Conservation (phyloP, 2,113 vertebrate genomes). For the Channa argus region DNA sequence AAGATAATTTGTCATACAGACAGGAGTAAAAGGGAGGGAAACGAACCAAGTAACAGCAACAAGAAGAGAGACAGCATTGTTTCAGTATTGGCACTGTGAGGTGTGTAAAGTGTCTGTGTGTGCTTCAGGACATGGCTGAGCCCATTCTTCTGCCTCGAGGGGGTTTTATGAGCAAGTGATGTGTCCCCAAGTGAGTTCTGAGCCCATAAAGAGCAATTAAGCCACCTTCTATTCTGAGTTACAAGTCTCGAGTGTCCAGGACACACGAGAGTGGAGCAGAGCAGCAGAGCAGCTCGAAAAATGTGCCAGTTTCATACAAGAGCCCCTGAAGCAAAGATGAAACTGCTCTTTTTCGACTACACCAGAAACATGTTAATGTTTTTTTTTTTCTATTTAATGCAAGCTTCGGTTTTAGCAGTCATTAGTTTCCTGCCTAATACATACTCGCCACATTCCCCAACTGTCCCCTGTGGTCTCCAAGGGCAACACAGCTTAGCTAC, state of each 20-base stretch:
- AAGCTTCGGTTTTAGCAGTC: neutral
- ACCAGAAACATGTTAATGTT: too few species aligned
- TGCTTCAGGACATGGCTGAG: slow-evolving; percentile 1
- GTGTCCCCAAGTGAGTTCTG: slow-evolving; percentile 30
- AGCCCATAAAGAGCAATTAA: slow-evolving; percentile 54
- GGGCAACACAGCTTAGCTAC: slow-evolving; percentile 76
- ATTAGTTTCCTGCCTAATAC: slow-evolving; percentile 18
- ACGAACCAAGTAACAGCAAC: slow-evolving; percentile 3
- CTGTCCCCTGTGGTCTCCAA: slow-evolving; percentile 73
- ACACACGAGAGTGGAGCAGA: slow-evolving; percentile 6
- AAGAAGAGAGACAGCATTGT: slow-evolving; percentile 59
- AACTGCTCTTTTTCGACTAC: neutral
- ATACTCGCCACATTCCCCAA: slow-evolving; percentile 71
- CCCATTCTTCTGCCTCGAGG: slow-evolving; percentile 41
- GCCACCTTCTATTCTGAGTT: slow-evolving; percentile 36
- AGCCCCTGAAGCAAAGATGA: neutral
- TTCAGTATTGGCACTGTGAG: slow-evolving; percentile 30
- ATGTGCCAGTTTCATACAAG: neutral
- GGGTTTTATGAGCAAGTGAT: slow-evolving; percentile 56
- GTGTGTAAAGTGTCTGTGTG: slow-evolving; percentile 40
- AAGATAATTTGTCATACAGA: slow-evolving; percentile 58
- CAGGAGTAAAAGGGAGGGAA: slow-evolving; percentile 30
- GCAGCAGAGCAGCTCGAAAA: slow-evolving; percentile 5
- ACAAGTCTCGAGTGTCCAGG: slow-evolving; percentile 23
- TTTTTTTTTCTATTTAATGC: too few species aligned